Evolutionary conservation across 2,113 vertebrate genomes (phyloP).

Genomic region (Sitta europaea): DNA sequence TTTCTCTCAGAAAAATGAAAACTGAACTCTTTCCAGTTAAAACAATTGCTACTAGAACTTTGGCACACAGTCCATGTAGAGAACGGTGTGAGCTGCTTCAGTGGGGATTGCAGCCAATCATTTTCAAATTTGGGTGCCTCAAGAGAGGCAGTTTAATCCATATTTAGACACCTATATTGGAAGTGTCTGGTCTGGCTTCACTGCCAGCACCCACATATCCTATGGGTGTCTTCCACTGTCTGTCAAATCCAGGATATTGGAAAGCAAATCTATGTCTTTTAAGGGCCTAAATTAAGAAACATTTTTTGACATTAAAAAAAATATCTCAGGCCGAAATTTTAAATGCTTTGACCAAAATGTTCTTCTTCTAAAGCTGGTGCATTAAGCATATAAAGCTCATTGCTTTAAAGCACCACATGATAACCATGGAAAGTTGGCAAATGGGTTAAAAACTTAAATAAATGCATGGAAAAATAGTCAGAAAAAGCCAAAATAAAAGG

Average conservation of each 20-base stretch:
- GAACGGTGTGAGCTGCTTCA: not conserved
- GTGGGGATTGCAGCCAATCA: not conserved
- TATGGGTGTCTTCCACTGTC: not conserved
- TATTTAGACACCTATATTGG: conserved; percentile 25
- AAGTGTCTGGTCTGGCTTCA: not conserved
- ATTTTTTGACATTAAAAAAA: not conserved
- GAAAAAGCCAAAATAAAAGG: not conserved
- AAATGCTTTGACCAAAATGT: not conserved
- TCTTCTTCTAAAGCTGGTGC: not conserved
- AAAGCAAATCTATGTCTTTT: not conserved
- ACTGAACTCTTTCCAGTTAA: conserved; percentile 63
- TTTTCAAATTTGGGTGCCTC: not conserved
- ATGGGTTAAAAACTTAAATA: not conserved
- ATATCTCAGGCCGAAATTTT: not conserved
- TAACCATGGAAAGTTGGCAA: not conserved
- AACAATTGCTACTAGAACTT: conserved; percentile 63
- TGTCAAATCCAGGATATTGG: not conserved
- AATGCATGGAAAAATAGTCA: not conserved
- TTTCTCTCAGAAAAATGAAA: conserved; percentile 69
- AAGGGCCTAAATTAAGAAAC: not conserved
- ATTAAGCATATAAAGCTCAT: not conserved
- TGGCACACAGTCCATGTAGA: not conserved
- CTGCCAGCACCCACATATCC: conserved; percentile 4
- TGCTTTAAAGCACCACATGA: not conserved
- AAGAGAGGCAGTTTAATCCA: not conserved